Conservation (phyloP, 2,797 vertebrate genomes). For the Coregonus sp. region DNA sequence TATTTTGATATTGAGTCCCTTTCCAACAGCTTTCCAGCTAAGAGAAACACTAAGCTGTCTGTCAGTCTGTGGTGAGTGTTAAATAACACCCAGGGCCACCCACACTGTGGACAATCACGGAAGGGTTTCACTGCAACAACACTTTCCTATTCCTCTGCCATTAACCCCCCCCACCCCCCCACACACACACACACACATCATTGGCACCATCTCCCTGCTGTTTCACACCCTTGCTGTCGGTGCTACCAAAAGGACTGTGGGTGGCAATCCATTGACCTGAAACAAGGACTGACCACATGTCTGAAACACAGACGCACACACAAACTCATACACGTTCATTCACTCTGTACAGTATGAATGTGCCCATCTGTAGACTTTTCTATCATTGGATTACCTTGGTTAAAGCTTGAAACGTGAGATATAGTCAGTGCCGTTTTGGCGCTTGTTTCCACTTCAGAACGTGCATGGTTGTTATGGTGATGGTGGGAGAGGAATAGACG, state of each 20-base stretch:
- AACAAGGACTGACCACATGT: not conserved
- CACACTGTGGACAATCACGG: constrained; percentile 2
- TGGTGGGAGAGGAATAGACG: not conserved
- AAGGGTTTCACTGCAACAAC: not conserved
- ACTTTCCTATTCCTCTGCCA: not conserved
- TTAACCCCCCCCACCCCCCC: not conserved
- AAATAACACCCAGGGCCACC: not conserved
- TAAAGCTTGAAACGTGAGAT: not conserved
- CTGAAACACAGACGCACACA: not conserved
- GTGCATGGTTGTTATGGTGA: not conserved
- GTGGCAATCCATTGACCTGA: not conserved
- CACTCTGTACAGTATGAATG: not conserved
- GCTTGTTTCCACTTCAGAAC: not conserved
- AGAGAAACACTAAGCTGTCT: not conserved
- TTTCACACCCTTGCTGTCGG: constrained; percentile 5
- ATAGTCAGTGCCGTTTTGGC: not conserved
- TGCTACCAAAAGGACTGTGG: not conserved
- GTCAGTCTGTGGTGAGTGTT: not conserved
- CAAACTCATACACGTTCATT: not conserved
- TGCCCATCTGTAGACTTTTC: not conserved
- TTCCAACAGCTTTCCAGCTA: not conserved
- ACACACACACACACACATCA: not conserved
- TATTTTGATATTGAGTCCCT: not conserved
- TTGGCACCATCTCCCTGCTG: not conserved
- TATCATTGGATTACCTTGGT: not conserved